phyloP scores from a whole-genome alignment of 2,797 vertebrate genomes.

The Hemitrygon akajei region DNA sequence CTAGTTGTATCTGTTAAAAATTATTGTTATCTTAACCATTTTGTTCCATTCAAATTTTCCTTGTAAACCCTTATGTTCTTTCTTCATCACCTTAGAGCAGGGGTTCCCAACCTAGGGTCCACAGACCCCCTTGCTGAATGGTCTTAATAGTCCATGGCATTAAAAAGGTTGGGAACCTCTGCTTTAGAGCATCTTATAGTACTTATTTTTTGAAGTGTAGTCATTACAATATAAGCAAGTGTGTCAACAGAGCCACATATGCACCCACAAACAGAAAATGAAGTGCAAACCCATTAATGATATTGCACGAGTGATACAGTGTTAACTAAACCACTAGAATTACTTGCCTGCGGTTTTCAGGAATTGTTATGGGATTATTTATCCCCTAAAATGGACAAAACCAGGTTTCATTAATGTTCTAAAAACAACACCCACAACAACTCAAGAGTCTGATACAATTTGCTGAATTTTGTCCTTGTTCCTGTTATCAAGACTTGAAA shows the following conservation, averaged over 20 bases:
- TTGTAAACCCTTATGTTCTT: not conserved
- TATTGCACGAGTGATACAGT: not conserved
- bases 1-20: not conserved
- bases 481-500: not conserved
- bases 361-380: not conserved
- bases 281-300: not conserved
- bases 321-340: not conserved
- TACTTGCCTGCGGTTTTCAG: not conserved
- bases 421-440: not conserved
- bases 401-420: not conserved
- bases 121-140: too few relatives aligned
- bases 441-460: not conserved
- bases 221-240: not conserved
- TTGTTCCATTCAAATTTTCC: not conserved
- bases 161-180: too few relatives aligned
- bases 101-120: too few relatives aligned
- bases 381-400: not conserved
- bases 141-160: too few relatives aligned
- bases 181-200: too few relatives aligned
- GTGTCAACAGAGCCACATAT: not conserved
- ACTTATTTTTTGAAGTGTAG: not conserved
- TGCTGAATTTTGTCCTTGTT: not conserved
- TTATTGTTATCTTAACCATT: not conserved
- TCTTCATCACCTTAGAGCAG: not conserved
- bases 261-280: not conserved